These are phyloP conservation scores for Perdita meconis DNA, from an alignment of 2,888 invertebrate species.

Conservation along the genomic window DNA sequence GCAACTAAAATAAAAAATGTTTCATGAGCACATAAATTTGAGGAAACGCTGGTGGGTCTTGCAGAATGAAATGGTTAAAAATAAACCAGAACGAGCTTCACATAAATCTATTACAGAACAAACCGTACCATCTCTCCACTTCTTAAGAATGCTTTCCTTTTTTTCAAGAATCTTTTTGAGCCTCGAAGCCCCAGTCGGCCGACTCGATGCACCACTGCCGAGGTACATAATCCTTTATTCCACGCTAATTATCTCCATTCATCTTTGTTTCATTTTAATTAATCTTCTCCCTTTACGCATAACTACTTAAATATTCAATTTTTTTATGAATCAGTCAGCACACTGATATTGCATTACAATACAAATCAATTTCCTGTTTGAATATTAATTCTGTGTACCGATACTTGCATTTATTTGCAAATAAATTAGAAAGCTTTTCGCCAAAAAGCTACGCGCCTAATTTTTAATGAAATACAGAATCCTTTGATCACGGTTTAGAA, in stretches of 20 bases:
- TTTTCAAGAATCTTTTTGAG: conserved; percentile 84
- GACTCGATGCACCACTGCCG: conserved; percentile 72
- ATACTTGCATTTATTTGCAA: neutral
- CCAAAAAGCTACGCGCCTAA: neutral
- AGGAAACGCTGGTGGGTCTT: neutral
- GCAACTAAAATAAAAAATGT: neutral
- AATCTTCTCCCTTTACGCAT: neutral
- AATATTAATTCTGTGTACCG: neutral
- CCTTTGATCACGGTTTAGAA: neutral
- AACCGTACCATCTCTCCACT: conserved; percentile 86
- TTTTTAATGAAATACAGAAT: neutral
- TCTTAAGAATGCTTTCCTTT: conserved; percentile 84
- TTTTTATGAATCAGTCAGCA: neutral
- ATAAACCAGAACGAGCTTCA: too few species aligned
- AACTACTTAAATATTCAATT: conserved; percentile 18
- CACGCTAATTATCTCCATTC: conserved; percentile 9
- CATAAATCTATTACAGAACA: conserved; percentile 3
- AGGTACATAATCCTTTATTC: conserved; percentile 73
- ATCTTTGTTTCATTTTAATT: neutral
- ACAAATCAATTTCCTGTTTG: neutral
- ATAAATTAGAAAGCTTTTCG: neutral
- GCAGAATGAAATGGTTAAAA: neutral
- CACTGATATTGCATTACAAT: neutral
- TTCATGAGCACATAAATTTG: too few species aligned
- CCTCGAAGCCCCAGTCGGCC: conserved; percentile 84